Percentiles rank a stretch among this genome's conserved stretches.
phyloP scores from a whole-genome alignment of 2,797 vertebrate species.

The Pseudotriccus pelzelni region DNA sequence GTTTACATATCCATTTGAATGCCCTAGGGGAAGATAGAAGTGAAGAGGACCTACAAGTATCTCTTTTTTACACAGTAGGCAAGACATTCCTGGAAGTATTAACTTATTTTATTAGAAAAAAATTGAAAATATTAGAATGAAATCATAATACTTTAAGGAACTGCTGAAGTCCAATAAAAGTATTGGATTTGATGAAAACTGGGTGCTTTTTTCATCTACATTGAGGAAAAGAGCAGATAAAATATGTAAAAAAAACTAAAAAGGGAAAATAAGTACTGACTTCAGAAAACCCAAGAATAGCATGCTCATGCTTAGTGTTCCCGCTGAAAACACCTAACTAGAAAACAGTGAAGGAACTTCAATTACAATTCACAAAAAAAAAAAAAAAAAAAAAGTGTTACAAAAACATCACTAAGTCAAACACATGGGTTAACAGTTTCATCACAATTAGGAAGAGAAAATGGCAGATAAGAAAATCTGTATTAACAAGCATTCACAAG shows the following conservation, averaged over 20 bases:
- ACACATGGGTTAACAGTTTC: not conserved
- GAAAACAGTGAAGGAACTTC: not conserved
- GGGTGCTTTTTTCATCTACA: not conserved
- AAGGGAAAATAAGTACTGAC: not conserved
- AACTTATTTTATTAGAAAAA: not conserved
- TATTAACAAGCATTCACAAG: not conserved
- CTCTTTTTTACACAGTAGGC: not conserved
- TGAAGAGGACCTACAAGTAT: not conserved
- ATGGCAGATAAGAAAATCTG: not conserved
- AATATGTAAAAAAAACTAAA: not conserved
- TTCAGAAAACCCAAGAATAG: not conserved
- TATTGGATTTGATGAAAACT: not conserved
- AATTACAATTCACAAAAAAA: not conserved
- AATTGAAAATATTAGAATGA: not conserved
- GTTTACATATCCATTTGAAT: not conserved
- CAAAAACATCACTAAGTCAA: not conserved
- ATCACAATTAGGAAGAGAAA: not conserved
- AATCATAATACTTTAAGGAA: not conserved
- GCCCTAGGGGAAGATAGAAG: not conserved
- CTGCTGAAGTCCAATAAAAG: not conserved
- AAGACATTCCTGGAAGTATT: not conserved
- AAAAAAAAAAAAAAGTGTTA: not conserved
- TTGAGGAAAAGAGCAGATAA: not conserved
- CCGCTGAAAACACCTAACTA: not conserved
- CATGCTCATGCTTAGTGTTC: rapidly evolving